Evolutionary conservation across 2,888 invertebrate species (phyloP).

Genomic region (Corbicula japonica): DNA sequence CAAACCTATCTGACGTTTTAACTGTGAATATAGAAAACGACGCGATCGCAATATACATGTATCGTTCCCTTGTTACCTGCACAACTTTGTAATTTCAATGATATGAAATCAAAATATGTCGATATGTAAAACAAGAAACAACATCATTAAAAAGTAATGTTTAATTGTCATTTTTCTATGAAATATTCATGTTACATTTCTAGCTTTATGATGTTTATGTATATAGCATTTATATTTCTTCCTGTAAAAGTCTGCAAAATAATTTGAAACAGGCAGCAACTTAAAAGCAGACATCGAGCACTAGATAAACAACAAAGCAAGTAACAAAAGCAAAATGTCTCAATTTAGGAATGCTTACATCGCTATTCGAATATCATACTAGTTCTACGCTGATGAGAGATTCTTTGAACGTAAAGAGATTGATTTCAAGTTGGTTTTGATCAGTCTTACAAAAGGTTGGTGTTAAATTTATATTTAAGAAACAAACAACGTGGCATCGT

Average conservation of each 20-base stretch:
- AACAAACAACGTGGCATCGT: no score
- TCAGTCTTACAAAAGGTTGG: no score
- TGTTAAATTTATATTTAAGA: no score
- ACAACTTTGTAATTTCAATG: not conserved
- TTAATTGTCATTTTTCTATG: no score
- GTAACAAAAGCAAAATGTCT: not conserved
- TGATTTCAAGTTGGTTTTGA: no score
- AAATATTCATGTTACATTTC: no score
- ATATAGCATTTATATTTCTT: no score
- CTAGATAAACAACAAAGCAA: not conserved
- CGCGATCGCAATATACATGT: not conserved
- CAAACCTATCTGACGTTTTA: not conserved
- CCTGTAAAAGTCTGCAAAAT: not conserved
- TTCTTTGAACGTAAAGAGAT: conserved; percentile 21
- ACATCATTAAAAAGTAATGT: no score
- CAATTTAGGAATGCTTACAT: not conserved
- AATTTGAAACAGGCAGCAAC: not conserved
- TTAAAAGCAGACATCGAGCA: not conserved
- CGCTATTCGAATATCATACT: not conserved
- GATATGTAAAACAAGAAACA: no score
- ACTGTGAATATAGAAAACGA: not conserved
- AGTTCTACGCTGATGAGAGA: conserved; percentile 4
- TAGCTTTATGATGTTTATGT: no score
- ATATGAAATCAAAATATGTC: not conserved
- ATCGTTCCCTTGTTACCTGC: not conserved